phyloP scores from a whole-genome alignment of 2,113 vertebrate species.

The Sebastes schlegelii region DNA sequence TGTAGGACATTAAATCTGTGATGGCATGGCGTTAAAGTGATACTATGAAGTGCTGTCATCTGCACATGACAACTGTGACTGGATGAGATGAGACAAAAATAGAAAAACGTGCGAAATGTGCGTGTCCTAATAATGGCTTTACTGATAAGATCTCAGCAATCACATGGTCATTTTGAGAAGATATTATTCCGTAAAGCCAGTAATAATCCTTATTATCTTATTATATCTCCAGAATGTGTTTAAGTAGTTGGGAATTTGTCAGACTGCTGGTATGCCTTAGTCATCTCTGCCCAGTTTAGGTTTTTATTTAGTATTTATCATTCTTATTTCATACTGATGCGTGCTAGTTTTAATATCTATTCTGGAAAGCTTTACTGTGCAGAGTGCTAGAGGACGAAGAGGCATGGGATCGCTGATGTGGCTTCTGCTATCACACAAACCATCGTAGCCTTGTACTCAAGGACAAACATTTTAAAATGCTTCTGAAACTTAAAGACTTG shows the following conservation, averaged over 20 bases:
- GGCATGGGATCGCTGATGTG: not conserved
- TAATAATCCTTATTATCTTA: slow-evolving; percentile 11
- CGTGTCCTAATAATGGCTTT: slow-evolving; percentile 12
- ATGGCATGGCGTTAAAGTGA: not conserved
- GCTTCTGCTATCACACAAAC: slow-evolving; percentile 16
- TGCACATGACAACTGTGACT: slow-evolving; percentile 35
- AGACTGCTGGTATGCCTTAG: not conserved
- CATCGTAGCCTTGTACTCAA: not conserved
- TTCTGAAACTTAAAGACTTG: slow-evolving; percentile 20
- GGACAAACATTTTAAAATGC: slow-evolving; percentile 7
- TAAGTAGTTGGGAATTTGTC: not conserved
- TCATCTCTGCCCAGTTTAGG: slow-evolving; percentile 1
- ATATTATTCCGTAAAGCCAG: slow-evolving; percentile 17
- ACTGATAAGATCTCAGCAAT: slow-evolving; percentile 39
- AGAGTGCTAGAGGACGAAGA: not conserved
- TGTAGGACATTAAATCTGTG: not conserved
- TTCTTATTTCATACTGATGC: no score
- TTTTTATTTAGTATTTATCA: not conserved
- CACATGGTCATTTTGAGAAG: slow-evolving; percentile 25
- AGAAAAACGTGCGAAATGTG: not conserved
- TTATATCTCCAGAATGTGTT: slow-evolving; percentile 17
- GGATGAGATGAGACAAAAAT: slow-evolving; percentile 26
- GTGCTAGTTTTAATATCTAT: not conserved
- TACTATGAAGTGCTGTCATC: slow-evolving; percentile 3
- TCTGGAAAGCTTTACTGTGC: not conserved